A percentile compares a stretch with the other conserved stretches of the same genome.
phyloP scores from a whole-genome alignment of 2,113 vertebrate genomes.

The Neolamprologus modestus region DNA sequence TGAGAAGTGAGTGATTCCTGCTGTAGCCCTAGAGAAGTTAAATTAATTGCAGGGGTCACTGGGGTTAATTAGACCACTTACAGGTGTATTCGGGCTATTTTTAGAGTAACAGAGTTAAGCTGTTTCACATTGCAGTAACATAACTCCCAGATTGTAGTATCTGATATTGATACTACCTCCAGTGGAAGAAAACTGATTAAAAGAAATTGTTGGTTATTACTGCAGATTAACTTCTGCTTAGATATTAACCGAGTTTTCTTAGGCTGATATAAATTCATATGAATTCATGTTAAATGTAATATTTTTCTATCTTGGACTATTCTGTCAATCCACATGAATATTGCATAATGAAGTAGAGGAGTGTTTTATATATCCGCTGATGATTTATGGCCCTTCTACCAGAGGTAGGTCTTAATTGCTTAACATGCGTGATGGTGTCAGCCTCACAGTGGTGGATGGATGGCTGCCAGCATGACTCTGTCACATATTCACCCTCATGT shows the following conservation, averaged over 20 bases:
- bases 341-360: conserved; percentile 52
- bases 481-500: neutral
- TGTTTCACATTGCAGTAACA: neutral
- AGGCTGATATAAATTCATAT: neutral
- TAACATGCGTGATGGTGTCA: conserved; percentile 55
- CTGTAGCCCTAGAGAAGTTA: neutral
- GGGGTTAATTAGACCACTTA: neutral
- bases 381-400: conserved; percentile 48
- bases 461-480: conserved; percentile 39
- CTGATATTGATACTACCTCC: neutral
- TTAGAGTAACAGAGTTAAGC: neutral
- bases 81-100: neutral
- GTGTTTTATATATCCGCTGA: conserved; percentile 8
- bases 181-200: neutral
- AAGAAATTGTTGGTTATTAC: neutral
- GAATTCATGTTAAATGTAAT: neutral
- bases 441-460: conserved; percentile 51
- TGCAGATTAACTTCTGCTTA: neutral
- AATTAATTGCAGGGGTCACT: neutral
- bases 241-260: neutral
- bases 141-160: neutral
- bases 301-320: conserved; percentile 3
- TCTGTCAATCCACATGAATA: conserved; percentile 47
- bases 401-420: conserved; percentile 48
- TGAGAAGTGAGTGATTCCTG: neutral